Base-by-base conservation (phyloP, 1,140 invertebrate species). In the Calliopsis andreniformis region DNA sequence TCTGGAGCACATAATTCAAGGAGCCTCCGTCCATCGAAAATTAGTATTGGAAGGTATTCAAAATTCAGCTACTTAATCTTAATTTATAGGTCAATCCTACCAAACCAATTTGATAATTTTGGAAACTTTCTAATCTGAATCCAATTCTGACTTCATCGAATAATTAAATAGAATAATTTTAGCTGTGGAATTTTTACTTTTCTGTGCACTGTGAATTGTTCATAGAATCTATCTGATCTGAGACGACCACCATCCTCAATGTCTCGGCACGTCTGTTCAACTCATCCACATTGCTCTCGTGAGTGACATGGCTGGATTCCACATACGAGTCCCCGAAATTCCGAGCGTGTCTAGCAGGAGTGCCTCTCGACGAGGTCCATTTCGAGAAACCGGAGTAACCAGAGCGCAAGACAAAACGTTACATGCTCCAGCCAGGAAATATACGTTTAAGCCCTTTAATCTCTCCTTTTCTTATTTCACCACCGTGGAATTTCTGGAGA, bases 311-410 rank as follows among this genome's bases (percentile, higher is more conserved):
- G 47, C 70, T 62, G 68, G 82, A 66, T 69, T 51, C 49, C 58
- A 45, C 70, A 51, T 64, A 84, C 72, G 76, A 49, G 62, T 76
- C 62, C 30, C 61, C 71, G 70, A 83, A 76, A 84, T 84, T 84
- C 82, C 81, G 32, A 23, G 67, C 82, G 80, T 66, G 23, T 79
- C 81, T 79, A 18, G 32, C 35, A 1, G 47, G 63, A 55, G 66
- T 53, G 56, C 20, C 49, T 49, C 32, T 16, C 69, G 66, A 63
- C 78, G 66, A 23, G 47, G 81, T 28, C 69, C 76, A 79, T 75
- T 70, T 66, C 53, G 82, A 56, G 61, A 61, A 66, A 83, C 53
- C 53, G 49, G 72, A 78, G 47, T 66, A 76, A 80, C 63, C 70
- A 56, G 62, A 79, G 69, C 64, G 42, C 63, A 62, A 35, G n/a